A percentile compares a stretch with the other conserved stretches of the same genome.
Evolutionary conservation across 2,113 vertebrate species (phyloP).

Genomic region (Oceanites oceanicus): DNA sequence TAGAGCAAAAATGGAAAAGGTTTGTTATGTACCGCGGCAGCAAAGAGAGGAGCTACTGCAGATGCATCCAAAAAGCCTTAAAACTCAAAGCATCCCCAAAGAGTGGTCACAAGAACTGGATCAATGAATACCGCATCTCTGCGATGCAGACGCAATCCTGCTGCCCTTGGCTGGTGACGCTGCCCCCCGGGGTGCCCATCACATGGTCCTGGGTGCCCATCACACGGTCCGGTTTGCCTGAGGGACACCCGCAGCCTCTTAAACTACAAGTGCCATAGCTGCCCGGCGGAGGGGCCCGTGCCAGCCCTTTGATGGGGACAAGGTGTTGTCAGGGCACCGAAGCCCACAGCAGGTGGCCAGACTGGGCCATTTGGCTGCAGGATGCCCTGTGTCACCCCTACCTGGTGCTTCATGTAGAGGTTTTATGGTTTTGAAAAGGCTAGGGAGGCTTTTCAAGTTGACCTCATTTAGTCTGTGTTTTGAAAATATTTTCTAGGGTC

Average conservation of each 20-base stretch:
- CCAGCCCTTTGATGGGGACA: background rate
- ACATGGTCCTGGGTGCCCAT: background rate
- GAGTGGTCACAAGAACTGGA: background rate
- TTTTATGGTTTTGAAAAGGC: background rate
- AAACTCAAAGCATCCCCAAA: background rate
- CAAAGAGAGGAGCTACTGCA: background rate
- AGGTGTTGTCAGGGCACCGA: accelerated
- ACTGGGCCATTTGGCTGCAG: background rate
- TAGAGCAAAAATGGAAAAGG: background rate
- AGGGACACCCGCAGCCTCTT: background rate
- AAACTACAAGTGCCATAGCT: background rate
- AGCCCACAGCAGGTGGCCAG: accelerated
- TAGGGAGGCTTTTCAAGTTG: background rate
- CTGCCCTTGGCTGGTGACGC: background rate
- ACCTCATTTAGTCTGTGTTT: background rate
- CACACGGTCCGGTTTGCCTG: accelerated
- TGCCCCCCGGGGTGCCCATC: accelerated
- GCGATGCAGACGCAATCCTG: accelerated
- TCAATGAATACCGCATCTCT: background rate
- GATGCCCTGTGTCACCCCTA: background rate
- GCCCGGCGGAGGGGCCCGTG: background rate
- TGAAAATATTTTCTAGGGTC: background rate
- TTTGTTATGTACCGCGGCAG: background rate
- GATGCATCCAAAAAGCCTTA: background rate
- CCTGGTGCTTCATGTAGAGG: background rate